phyloP scores from a whole-genome alignment of 2,113 vertebrate genomes.

The Bathybates hornii region DNA sequence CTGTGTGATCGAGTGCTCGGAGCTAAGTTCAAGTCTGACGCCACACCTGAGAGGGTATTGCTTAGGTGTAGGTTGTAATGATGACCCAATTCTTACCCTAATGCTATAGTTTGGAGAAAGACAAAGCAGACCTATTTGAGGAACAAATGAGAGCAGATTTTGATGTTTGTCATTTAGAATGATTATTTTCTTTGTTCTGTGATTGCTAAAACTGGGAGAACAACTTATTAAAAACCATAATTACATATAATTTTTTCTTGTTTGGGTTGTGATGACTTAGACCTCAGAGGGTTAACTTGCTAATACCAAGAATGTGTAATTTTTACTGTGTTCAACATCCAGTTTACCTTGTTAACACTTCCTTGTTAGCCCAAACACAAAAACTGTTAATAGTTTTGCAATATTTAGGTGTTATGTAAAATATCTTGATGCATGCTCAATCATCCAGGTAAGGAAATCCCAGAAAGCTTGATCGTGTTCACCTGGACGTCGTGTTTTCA shows the following conservation, averaged over 20 bases:
- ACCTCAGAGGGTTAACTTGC: background rate
- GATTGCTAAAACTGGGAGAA: background rate
- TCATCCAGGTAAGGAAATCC: background rate
- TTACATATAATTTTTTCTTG: background rate
- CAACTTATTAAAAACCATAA: background rate
- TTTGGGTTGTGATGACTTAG: background rate
- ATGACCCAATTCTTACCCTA: background rate
- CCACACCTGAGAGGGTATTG: background rate
- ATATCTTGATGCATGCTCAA: background rate
- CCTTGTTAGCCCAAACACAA: background rate
- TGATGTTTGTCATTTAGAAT: background rate
- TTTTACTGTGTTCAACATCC: background rate
- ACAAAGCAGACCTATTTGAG: background rate
- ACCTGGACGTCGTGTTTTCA: background rate
- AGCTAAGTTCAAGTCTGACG: background rate
- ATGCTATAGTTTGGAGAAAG: background rate
- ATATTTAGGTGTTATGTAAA: background rate
- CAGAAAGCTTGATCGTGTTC: background rate
- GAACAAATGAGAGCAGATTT: background rate
- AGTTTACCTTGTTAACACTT: background rate
- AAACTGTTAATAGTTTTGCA: background rate
- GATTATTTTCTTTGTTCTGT: background rate
- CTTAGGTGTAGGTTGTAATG: background rate
- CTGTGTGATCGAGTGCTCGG: background rate
- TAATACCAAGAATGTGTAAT: background rate